Percentiles rank a stretch among this genome's conserved stretches.
phyloP scores from a whole-genome alignment of 2,888 invertebrate genomes.

The Ephialtes manifestator region DNA sequence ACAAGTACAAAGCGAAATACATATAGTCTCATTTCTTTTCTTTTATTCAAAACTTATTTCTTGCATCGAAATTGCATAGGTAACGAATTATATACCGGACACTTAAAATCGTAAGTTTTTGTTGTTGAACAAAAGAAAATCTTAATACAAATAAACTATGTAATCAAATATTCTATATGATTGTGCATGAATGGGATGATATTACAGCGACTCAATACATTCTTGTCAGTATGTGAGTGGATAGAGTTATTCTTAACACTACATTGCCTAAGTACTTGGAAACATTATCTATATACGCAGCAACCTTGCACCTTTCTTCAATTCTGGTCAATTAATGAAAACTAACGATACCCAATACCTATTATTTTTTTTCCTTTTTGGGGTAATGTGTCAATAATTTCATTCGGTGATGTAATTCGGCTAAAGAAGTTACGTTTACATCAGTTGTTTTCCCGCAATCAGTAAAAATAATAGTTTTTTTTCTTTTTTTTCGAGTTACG shows the following conservation, averaged over 20 bases:
- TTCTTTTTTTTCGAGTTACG: neutral
- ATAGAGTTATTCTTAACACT: slow-evolving; percentile 44
- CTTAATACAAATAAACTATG: slow-evolving; percentile 34
- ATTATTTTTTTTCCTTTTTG: neutral
- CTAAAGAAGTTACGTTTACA: neutral
- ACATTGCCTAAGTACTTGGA: slow-evolving; percentile 60
- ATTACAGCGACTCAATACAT: slow-evolving; percentile 19
- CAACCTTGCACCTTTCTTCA: slow-evolving; percentile 39
- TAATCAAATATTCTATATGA: slow-evolving; percentile 16
- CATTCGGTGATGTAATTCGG: neutral
- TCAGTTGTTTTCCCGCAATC: neutral
- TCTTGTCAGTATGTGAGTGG: slow-evolving; percentile 26
- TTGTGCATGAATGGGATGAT: slow-evolving; percentile 22
- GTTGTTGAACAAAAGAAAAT: neutral
- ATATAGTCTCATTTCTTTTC: slow-evolving; percentile 38
- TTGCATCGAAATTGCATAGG: slow-evolving; percentile 26
- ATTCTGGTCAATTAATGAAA: slow-evolving; percentile 31
- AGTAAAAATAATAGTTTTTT: neutral
- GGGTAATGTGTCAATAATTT: slow-evolving; percentile 18
- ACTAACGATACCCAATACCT: slow-evolving; percentile 35
- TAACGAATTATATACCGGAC: slow-evolving; percentile 11
- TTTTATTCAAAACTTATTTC: slow-evolving; percentile 38
- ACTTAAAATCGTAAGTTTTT: neutral
- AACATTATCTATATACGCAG: slow-evolving; percentile 31
- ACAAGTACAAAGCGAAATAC: slow-evolving; percentile 64